phyloP scores from a whole-genome alignment of 2,888 invertebrate genomes.

The Pollenia griseotomentosa region DNA sequence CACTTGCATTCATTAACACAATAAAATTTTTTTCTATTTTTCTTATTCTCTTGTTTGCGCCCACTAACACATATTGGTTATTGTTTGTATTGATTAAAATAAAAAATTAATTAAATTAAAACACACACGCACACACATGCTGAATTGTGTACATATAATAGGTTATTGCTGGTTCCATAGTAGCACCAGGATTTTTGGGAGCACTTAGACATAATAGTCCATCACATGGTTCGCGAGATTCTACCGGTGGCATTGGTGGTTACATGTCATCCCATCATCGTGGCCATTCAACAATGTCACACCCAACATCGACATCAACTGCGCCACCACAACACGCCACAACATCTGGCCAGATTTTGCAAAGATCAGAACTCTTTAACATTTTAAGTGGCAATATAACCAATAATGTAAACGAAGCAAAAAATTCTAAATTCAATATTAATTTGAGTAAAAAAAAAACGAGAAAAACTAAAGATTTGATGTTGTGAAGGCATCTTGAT shows the following conservation, averaged over 20 bases:
- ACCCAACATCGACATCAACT: constrained; percentile 71
- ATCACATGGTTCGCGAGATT: constrained; percentile 79
- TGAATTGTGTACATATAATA: constrained; percentile 73
- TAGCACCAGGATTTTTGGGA: constrained; percentile 83
- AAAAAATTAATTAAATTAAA: constrained; percentile 10
- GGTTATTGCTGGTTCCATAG: constrained; percentile 83
- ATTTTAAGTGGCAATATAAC: constrained; percentile 78
- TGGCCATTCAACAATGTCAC: constrained; percentile 72
- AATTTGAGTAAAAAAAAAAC: constrained; percentile 56
- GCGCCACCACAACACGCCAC: constrained; percentile 70
- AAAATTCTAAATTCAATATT: constrained; percentile 32
- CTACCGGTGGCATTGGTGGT: constrained; percentile 75
- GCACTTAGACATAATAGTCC: constrained; percentile 82
- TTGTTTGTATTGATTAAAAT: constrained; percentile 20
- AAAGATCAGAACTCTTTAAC: constrained; percentile 76
- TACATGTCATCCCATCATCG: constrained; percentile 61
- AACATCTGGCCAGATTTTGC: constrained; percentile 71
- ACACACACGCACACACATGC: constrained; percentile 66
- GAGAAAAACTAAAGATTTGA: constrained; percentile 58
- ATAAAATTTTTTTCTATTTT: not conserved
- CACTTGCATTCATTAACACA: constrained; percentile 43
- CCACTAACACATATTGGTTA: constrained; percentile 41
- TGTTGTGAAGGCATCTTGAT: constrained; percentile 70
- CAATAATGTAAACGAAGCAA: constrained; percentile 79
- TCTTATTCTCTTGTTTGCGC: constrained; percentile 13